Evolutionary conservation across 2,113 vertebrate genomes (phyloP).

Genomic region (Athene noctua): DNA sequence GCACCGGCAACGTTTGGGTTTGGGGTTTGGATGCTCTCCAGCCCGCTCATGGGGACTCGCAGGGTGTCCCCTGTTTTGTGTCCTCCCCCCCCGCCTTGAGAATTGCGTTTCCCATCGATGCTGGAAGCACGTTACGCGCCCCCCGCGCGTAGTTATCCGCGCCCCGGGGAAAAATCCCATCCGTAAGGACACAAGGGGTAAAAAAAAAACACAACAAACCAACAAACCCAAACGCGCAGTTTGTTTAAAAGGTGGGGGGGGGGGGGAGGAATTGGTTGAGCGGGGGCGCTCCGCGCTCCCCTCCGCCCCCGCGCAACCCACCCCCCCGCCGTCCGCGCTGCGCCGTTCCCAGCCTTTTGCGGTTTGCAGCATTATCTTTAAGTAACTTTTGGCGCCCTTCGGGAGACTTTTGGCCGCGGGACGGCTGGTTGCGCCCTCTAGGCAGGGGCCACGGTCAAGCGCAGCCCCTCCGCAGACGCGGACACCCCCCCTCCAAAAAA

Average conservation of each 20-base stretch:
- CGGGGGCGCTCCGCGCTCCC: not conserved
- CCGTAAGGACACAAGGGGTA: not conserved
- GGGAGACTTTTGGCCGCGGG: slow-evolving; percentile 77
- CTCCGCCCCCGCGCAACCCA: not conserved
- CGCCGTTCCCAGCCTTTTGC: slow-evolving; percentile 71
- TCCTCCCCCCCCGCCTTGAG: not conserved
- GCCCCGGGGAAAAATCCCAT: not conserved
- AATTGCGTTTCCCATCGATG: not conserved
- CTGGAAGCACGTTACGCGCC: not conserved
- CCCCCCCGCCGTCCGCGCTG: not conserved
- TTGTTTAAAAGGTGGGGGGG: not conserved
- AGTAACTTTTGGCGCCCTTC: slow-evolving; percentile 82
- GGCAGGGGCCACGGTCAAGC: slow-evolving; percentile 73
- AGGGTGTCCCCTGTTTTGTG: not conserved
- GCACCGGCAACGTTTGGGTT: slow-evolving; percentile 63
- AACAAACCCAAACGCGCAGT: not conserved
- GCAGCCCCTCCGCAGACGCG: slow-evolving; percentile 70
- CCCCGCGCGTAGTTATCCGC: not conserved
- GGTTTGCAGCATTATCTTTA: slow-evolving; percentile 75
- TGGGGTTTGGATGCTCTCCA: slow-evolving; percentile 74
- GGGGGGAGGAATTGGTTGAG: not conserved
- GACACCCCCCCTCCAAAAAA: too few relatives aligned
- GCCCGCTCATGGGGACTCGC: slow-evolving; percentile 16
- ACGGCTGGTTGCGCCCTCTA: slow-evolving; percentile 80
- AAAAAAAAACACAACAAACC: too few relatives aligned